phyloP scores from a whole-genome alignment of 2,888 invertebrate genomes.

The Tachina grossa region DNA sequence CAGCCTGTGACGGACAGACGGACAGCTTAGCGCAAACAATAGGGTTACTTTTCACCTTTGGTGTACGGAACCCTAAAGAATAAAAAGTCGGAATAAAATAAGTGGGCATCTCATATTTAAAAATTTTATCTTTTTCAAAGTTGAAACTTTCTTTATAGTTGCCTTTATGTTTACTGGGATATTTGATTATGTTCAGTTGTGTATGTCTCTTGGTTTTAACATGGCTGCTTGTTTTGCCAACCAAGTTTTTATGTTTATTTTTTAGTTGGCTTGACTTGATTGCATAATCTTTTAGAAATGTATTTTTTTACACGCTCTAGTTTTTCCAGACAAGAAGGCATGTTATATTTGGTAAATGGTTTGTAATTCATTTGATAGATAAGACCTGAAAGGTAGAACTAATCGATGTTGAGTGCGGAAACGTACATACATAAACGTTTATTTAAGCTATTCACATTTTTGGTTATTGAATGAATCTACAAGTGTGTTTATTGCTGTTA shows the following conservation, averaged over 20 bases:
- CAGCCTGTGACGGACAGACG: no score
- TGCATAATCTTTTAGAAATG: conserved; percentile 56
- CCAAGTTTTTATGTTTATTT: conserved; percentile 59
- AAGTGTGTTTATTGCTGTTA: no score
- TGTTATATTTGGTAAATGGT: conserved; percentile 36
- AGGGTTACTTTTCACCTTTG: no score
- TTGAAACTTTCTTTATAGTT: no score
- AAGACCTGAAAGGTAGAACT: background rate
- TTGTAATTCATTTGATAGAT: conserved; percentile 20
- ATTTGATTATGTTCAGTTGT: background rate
- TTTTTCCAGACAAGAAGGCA: background rate
- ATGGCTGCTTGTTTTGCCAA: conserved; percentile 51
- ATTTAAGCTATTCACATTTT: background rate
- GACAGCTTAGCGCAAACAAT: no score
- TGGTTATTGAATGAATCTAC: no score
- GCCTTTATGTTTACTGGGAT: background rate
- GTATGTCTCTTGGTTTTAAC: conserved; percentile 2
- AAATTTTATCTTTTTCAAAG: no score
- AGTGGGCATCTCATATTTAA: no score
- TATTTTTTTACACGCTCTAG: conserved; percentile 39
- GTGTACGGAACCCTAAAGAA: no score
- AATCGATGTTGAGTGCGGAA: background rate
- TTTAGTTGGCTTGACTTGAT: conserved; percentile 61
- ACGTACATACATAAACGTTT: background rate
- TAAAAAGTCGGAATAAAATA: no score